phyloP scores from a whole-genome alignment of 2,113 vertebrate species.

The Paradisaea rubra region DNA sequence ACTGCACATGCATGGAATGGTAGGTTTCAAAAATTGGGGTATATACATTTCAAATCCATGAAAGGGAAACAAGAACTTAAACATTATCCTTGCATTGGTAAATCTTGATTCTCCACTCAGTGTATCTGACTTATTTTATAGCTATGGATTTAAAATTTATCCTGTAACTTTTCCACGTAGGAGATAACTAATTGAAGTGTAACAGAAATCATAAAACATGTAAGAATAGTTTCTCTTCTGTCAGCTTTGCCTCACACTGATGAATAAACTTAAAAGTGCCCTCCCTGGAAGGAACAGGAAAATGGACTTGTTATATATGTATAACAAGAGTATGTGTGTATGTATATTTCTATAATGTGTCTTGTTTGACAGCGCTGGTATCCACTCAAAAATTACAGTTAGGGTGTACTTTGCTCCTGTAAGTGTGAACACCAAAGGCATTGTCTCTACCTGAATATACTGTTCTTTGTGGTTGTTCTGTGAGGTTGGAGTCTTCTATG shows the following conservation, averaged over 20 bases:
- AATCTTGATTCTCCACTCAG: background rate
- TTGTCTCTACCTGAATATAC: background rate
- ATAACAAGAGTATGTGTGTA: too few species aligned
- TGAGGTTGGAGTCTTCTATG: background rate
- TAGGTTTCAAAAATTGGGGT: background rate
- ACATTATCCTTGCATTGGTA: background rate
- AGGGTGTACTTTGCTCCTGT: background rate
- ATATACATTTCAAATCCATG: background rate
- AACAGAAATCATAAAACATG: background rate
- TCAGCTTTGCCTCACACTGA: background rate
- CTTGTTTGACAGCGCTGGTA: background rate
- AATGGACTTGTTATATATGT: too few species aligned
- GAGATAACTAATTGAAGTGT: background rate
- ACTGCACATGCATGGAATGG: background rate
- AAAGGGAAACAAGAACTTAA: background rate
- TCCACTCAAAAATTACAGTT: background rate
- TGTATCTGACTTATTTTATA: background rate
- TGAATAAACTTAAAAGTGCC: background rate
- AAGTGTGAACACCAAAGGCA: background rate
- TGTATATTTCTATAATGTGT: background rate
- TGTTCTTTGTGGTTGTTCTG: background rate
- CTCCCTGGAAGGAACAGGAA: background rate
- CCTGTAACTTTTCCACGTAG: background rate
- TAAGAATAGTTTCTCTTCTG: background rate
- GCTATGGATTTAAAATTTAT: background rate